Evolutionary conservation across 2,797 vertebrate species (phyloP).

Genomic region (Echiichthys vipera): DNA sequence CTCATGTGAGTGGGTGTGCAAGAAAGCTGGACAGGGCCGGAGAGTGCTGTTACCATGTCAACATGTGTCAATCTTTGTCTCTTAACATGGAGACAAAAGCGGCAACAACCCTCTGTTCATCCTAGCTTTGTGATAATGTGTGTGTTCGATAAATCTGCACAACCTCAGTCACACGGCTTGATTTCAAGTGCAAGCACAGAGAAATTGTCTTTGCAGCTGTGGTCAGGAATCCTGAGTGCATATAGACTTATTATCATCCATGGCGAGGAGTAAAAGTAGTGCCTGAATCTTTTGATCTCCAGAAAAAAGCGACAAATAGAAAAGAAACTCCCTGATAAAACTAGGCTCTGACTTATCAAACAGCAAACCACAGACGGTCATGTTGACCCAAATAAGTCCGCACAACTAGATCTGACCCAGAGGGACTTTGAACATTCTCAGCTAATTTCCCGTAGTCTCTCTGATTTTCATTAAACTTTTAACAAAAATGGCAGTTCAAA

Average conservation of each 20-base stretch:
- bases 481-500: conserved; percentile 8
- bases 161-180: conserved; percentile 2
- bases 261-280: conserved; percentile 49
- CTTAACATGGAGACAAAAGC: conserved; percentile 24
- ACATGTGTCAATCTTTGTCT: conserved; percentile 45
- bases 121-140: conserved; percentile 3
- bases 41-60: conserved; percentile 64
- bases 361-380: background rate
- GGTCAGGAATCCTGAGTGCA: conserved; percentile 45
- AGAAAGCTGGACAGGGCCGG: conserved; percentile 38
- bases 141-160: background rate
- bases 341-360: conserved; percentile 4
- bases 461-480: conserved; percentile 24
- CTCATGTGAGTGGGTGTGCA: conserved; percentile 38
- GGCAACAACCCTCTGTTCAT: background rate
- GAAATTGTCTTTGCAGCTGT: conserved; percentile 51
- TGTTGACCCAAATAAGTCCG: conserved; percentile 34
- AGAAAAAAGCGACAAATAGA: conserved; percentile 3
- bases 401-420: conserved; percentile 39
- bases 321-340: conserved; percentile 4
- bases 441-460: conserved; percentile 1
- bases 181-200: conserved; percentile 17
- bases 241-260: conserved; percentile 44
- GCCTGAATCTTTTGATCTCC: conserved; percentile 30
- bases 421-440: conserved; percentile 18